phyloP scores from a whole-genome alignment of 2,888 invertebrate species.

The Meiosimyza decipiens region DNA sequence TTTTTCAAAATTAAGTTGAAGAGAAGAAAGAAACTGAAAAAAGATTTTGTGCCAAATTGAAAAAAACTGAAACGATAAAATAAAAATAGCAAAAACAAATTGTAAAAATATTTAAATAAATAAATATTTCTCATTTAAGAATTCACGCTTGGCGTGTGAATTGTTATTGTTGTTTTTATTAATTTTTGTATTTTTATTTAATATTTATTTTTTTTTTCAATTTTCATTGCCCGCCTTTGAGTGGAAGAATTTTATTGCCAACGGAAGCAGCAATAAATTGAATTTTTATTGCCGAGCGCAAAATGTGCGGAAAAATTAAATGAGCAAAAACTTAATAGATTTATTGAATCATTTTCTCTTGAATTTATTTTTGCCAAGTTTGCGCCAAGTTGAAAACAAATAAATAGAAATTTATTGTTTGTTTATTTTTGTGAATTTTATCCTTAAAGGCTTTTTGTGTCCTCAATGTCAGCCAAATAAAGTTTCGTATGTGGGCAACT shows the following conservation, averaged over 20 bases:
- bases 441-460: too few relatives aligned
- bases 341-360: background rate
- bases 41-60: too few relatives aligned
- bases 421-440: too few relatives aligned
- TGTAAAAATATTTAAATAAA: background rate
- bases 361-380: background rate
- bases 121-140: background rate
- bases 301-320: background rate
- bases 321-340: background rate
- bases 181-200: background rate
- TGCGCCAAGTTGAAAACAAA: background rate
- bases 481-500: too few relatives aligned
- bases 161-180: slow-evolving; percentile 1
- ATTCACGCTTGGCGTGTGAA: slow-evolving; percentile 4
- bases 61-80: background rate
- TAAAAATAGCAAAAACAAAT: slow-evolving; percentile 6
- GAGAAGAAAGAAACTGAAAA: too few relatives aligned
- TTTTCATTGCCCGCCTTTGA: background rate
- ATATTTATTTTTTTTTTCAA: background rate
- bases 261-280: slow-evolving; percentile 13
- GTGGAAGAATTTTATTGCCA: background rate
- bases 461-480: too few relatives aligned
- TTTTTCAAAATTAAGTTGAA: background rate
- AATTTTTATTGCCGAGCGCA: slow-evolving; percentile 3
- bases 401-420: too few relatives aligned